Percentiles rank a stretch among this genome's conserved stretches.
phyloP scores from a whole-genome alignment of 2,888 invertebrate genomes.

The Caenorhabditis afra region DNA sequence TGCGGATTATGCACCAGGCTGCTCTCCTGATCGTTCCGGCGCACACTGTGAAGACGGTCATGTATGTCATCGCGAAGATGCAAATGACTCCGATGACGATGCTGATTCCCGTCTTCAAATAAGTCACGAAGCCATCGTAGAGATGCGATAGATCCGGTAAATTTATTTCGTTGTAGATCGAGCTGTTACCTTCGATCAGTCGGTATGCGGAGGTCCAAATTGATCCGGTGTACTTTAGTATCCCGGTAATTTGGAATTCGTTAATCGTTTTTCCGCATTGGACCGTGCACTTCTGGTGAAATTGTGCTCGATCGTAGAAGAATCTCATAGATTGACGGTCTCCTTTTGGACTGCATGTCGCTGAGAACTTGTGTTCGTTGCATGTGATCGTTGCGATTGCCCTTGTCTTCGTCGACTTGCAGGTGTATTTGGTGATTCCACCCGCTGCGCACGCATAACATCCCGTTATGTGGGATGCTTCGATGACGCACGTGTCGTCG shows the following conservation, averaged over 20 bases:
- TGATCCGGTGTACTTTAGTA: constrained; percentile 5
- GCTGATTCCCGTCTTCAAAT: neutral
- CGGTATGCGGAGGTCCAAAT: constrained; percentile 12
- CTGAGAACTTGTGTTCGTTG: no score
- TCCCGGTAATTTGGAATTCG: constrained; percentile 1
- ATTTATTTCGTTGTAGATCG: constrained; percentile 1
- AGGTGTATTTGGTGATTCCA: neutral
- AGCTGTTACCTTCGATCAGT: neutral
- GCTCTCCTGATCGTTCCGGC: no score
- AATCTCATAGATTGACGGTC: neutral
- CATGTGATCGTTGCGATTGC: neutral
- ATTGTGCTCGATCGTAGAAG: neutral
- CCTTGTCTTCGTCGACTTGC: neutral
- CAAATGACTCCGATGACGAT: no score
- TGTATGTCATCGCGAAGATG: no score
- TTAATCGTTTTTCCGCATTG: neutral
- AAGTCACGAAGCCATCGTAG: neutral
- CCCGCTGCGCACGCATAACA: constrained; percentile 5
- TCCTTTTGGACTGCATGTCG: neutral
- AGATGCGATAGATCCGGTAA: neutral
- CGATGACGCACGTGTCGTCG: neutral
- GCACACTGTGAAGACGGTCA: no score
- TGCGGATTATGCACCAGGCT: no score
- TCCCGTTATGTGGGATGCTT: neutral
- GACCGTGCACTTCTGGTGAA: neutral